Percentiles rank a stretch among this genome's conserved stretches.
Conservation (phyloP, 2,888 invertebrate genomes). For the Hirtodrosophila histrioides region DNA sequence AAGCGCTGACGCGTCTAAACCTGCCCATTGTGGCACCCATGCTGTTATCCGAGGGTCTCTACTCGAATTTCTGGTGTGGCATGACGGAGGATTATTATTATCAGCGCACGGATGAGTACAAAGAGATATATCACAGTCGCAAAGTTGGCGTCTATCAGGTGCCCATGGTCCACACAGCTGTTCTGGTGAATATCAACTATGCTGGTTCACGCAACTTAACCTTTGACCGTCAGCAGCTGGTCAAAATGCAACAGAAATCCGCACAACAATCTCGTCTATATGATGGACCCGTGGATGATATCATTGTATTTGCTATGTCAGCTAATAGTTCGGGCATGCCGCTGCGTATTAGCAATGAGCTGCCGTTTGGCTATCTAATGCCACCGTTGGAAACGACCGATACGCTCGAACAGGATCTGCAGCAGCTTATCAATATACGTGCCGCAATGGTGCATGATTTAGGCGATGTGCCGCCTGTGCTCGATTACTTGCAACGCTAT, state of each 20-base stretch:
- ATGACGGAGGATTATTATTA: conserved; percentile 95
- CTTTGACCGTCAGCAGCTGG: conserved; percentile 86
- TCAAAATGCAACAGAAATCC: conserved; percentile 63
- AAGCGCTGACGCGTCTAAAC: conserved; percentile 87
- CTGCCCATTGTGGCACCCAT: conserved; percentile 92
- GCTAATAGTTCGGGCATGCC: conserved; percentile 88
- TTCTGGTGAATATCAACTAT: conserved; percentile 90
- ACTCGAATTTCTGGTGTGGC: conserved; percentile 98
- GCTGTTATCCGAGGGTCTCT: conserved; percentile 93
- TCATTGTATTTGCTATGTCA: conserved; percentile 94
- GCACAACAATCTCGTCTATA: conserved; percentile 85
- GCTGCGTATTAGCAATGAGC: conserved; percentile 92
- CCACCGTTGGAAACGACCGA: conserved; percentile 91
- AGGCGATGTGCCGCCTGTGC: conserved; percentile 84
- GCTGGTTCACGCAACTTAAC: conserved; percentile 88
- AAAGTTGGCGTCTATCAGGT: conserved; percentile 91
- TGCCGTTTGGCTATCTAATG: conserved; percentile 92
- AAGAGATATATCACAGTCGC: conserved; percentile 89
- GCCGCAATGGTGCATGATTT: conserved; percentile 89
- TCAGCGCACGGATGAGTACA: conserved; percentile 92
- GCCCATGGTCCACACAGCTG: conserved; percentile 96
- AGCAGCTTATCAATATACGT: conserved; percentile 91
- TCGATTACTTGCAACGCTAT: conserved; percentile 83
- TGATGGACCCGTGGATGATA: conserved; percentile 94
- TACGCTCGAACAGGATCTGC: conserved; percentile 87